A percentile compares a stretch with the other conserved stretches of the same genome.
phyloP scores from a whole-genome alignment of 2,888 invertebrate genomes.

The Agrochola lychnidis region DNA sequence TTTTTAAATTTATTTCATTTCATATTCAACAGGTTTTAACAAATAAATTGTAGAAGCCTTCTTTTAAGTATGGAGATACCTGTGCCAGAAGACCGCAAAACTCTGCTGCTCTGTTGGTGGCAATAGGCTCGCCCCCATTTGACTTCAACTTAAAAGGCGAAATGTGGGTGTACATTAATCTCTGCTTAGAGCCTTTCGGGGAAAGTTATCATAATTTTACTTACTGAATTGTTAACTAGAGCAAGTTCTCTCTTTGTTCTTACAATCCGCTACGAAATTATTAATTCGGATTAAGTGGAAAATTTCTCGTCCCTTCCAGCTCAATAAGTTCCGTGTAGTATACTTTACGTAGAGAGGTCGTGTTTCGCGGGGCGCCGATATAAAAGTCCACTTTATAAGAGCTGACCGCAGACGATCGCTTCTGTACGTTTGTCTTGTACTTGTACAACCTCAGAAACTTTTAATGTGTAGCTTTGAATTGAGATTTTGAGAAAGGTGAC shows the following conservation, averaged over 20 bases:
- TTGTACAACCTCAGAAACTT: slow-evolving; percentile 66
- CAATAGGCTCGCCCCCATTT: not conserved
- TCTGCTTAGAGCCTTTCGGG: not conserved
- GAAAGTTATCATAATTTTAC: not conserved
- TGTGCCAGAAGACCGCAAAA: too few relatives aligned
- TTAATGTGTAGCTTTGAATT: slow-evolving; percentile 65
- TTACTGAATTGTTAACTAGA: not conserved
- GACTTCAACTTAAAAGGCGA: not conserved
- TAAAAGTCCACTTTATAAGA: slow-evolving; percentile 87
- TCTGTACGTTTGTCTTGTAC: slow-evolving; percentile 79
- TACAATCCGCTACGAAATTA: not conserved
- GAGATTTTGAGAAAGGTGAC: slow-evolving; percentile 21
- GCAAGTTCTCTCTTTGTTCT: not conserved
- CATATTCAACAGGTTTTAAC: too few relatives aligned
- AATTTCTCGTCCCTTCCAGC: slow-evolving; percentile 58
- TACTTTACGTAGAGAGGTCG: slow-evolving; percentile 82
- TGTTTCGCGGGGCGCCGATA: slow-evolving; percentile 84
- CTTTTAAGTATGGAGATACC: too few relatives aligned
- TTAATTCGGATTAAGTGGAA: not conserved
- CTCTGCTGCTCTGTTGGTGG: not conserved
- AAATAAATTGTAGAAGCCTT: too few relatives aligned
- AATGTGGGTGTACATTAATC: not conserved
- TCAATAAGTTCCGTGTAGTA: slow-evolving; percentile 66
- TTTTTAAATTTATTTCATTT: too few relatives aligned
- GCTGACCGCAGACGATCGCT: slow-evolving; percentile 81